Evolutionary conservation across 2,888 invertebrate genomes (phyloP).

Genomic region (Acleris literana): DNA sequence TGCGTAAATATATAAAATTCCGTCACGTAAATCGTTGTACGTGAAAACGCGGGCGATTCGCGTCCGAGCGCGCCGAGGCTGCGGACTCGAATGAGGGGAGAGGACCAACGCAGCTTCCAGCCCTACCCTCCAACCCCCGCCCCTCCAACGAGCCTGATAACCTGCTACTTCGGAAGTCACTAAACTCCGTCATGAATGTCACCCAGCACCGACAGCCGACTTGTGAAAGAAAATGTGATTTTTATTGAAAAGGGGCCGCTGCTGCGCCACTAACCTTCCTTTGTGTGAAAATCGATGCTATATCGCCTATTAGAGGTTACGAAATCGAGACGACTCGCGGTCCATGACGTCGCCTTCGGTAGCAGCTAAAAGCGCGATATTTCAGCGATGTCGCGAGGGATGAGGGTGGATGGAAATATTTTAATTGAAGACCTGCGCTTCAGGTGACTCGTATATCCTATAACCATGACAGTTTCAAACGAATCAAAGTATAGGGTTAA

Average conservation of each 20-base stretch:
- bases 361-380: slow-evolving; percentile 3
- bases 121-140: slow-evolving; percentile 58
- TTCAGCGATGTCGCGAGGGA: background rate
- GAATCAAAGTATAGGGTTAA: background rate
- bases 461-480: background rate
- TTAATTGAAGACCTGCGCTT: background rate
- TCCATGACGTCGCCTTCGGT: slow-evolving; percentile 40
- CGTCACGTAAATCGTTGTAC: slow-evolving; percentile 42
- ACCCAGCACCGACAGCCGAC: slow-evolving; percentile 69
- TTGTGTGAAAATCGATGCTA: slow-evolving; percentile 68
- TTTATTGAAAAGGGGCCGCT: slow-evolving; percentile 76
- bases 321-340: slow-evolving; percentile 56
- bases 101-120: slow-evolving; percentile 68
- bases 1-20: slow-evolving; percentile 55
- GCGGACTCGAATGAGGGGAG: slow-evolving; percentile 74
- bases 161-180: slow-evolving; percentile 83
- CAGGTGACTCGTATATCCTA: background rate
- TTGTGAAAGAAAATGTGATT: slow-evolving; percentile 77
- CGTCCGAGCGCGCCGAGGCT: slow-evolving; percentile 66
- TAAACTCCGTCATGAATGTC: slow-evolving; percentile 80
- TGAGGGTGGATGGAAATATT: background rate
- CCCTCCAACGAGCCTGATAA: slow-evolving; percentile 71
- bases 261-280: slow-evolving; percentile 60
- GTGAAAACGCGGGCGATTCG: slow-evolving; percentile 56
- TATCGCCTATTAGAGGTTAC: slow-evolving; percentile 61